These are phyloP conservation scores for Leptopilina drosophilae DNA, from an alignment of 2,888 invertebrate species.

Conservation along the genomic window DNA sequence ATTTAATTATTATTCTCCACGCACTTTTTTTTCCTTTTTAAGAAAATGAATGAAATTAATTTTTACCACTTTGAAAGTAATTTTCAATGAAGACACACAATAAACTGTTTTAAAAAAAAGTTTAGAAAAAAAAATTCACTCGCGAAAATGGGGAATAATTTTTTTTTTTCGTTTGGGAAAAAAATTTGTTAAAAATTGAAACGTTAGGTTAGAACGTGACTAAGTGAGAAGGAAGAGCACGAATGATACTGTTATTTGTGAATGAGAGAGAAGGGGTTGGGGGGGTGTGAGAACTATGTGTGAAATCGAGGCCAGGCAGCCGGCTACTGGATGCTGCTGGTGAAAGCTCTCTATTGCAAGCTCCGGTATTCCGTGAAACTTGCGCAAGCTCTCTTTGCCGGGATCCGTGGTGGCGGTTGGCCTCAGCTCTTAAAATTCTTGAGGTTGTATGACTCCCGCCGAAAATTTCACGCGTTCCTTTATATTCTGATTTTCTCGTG, in stretches of 20 bases:
- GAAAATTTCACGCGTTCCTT: slow-evolving; percentile 18
- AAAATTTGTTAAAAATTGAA: neutral
- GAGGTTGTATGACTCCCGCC: slow-evolving; percentile 29
- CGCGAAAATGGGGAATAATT: neutral
- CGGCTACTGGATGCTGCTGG: slow-evolving; percentile 45
- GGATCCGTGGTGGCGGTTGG: slow-evolving; percentile 15
- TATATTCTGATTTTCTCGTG: slow-evolving; percentile 5
- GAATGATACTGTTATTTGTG: neutral
- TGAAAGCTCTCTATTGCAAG: slow-evolving; percentile 31
- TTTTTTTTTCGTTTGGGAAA: neutral
- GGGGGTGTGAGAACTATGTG: neutral
- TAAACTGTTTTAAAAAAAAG: neutral
- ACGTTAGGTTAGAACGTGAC: neutral
- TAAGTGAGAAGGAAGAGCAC: neutral
- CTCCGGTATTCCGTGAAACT: slow-evolving; percentile 25
- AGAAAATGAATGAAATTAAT: neutral
- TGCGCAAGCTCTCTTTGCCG: slow-evolving; percentile 45
- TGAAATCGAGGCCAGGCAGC: slow-evolving; percentile 41
- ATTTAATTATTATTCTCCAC: neutral
- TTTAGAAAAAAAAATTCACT: neutral
- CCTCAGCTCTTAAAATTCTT: slow-evolving; percentile 20
- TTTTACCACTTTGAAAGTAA: neutral
- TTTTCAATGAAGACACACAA: neutral
- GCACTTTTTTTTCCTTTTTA: neutral
- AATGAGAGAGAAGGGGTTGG: neutral